phyloP scores from a whole-genome alignment of 2,113 vertebrate genomes.

The Antechinus flavipes region DNA sequence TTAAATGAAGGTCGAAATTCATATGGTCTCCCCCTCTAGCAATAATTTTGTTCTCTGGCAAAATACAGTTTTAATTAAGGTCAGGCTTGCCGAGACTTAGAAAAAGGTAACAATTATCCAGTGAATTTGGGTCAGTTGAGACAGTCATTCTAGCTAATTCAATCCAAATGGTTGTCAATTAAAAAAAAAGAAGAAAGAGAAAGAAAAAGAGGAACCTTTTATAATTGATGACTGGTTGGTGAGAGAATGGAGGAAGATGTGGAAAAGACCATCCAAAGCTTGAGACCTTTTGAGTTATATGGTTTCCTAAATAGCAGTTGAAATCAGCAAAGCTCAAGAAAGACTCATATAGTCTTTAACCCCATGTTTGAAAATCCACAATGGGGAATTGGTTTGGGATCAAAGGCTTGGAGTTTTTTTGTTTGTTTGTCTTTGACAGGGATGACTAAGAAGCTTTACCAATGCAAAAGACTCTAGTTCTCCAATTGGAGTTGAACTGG shows the following conservation, averaged over 20 bases:
- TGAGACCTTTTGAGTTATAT: not conserved
- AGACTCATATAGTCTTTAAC: not conserved
- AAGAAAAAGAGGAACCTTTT: slow-evolving; percentile 47
- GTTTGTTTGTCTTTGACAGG: slow-evolving; percentile 3
- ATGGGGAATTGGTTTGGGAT: not conserved
- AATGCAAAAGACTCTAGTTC: not conserved
- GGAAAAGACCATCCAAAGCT: not conserved
- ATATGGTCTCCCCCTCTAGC: slow-evolving; percentile 78
- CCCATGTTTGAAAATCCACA: not conserved
- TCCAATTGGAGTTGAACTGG: slow-evolving; percentile 29
- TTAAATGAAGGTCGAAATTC: slow-evolving; percentile 79
- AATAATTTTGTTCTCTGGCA: slow-evolving; percentile 70
- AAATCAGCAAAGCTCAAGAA: not conserved
- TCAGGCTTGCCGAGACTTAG: slow-evolving; percentile 73
- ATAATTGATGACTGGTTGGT: slow-evolving; percentile 38
- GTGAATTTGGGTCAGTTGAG: slow-evolving; percentile 78
- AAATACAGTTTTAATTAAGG: slow-evolving; percentile 81
- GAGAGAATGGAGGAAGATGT: not conserved
- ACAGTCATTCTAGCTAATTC: slow-evolving; percentile 79
- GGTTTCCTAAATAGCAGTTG: not conserved
- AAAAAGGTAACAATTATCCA: slow-evolving; percentile 48
- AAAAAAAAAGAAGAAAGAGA: slow-evolving; percentile 39
- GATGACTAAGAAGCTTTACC: not conserved
- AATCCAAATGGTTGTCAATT: slow-evolving; percentile 78
- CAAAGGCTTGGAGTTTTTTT: not conserved